Evolutionary conservation across 2,797 vertebrate genomes (phyloP), one percentile per base, ranked within the genome.

Genomic region (Leontocebus nigricollis): DNA sequence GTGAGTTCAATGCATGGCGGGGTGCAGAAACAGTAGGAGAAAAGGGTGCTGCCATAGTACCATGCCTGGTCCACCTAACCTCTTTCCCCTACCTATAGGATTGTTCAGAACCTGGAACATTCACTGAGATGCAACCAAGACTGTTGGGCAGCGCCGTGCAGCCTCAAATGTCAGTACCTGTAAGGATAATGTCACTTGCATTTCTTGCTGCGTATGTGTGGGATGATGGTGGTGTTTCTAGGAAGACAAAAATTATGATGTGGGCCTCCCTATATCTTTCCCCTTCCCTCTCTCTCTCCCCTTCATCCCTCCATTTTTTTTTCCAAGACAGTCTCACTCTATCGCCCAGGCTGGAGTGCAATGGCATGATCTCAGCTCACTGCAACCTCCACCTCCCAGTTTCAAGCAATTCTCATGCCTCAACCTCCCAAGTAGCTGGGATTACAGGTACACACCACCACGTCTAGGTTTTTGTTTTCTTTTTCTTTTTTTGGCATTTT

Each of bases 71-170:
- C 52, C 24, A 9, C 30, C 44, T 26, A 9, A 0, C 2, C 57
- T 6, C 27, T 36, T 48, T 59, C 8, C 59, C 77, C 13, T 12
- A 19, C 19, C 14, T 15, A 0, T 22, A 19, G 36, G 73, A 44
- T 36, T 22, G 3, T 44, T 44, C 52, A 44, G 79, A 70, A 22
- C 24, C 39, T 50, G 41, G 70, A 33, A 59, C 14, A 2, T 9
- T 70, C 72, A 26, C 9, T 61, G 77, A 89, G n/a, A 72, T 3
- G 57, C 61, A 4, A 36, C 33, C n/a, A 22, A 30, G 1, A 76
- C 50, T 1, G 7, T 19, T 1, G 10, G 27, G 12, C 48, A 36
- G 52, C 13, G 26, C 22, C 48, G 39, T 20, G 0, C 1, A 59
- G 36, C 22, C 55, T 55, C 83, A 24, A 3, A 30, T 3, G n/a